Evolutionary conservation across 2,888 invertebrate genomes (phyloP).

Genomic region (Dexiosoma caninum): DNA sequence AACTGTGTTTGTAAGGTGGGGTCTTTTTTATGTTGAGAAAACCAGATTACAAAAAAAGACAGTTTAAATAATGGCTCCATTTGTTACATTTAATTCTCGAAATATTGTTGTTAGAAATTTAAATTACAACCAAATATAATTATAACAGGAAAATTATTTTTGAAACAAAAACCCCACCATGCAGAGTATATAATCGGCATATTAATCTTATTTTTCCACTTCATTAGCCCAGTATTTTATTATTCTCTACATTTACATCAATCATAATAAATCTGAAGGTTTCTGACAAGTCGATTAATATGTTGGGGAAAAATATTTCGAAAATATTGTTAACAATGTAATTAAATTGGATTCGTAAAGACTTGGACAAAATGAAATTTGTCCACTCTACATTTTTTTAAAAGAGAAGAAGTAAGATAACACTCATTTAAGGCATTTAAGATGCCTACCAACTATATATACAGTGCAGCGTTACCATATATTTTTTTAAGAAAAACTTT

Average conservation of each 20-base stretch:
- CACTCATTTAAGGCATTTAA: too few species aligned
- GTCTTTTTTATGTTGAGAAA: constrained; percentile 1
- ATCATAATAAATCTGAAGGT: constrained; percentile 24
- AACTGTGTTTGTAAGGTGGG: constrained; percentile 23
- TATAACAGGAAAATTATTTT: constrained; percentile 5
- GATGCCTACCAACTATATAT: too few species aligned
- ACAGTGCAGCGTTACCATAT: too few species aligned
- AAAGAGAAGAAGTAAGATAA: too few species aligned
- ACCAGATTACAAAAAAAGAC: neutral
- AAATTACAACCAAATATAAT: constrained; percentile 9
- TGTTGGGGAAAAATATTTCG: neutral
- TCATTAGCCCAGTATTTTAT: constrained; percentile 10
- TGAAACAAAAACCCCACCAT: neutral
- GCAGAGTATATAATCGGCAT: constrained; percentile 11
- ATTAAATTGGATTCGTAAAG: constrained; percentile 8
- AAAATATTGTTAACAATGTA: neutral
- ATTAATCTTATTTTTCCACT: neutral
- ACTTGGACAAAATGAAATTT: neutral
- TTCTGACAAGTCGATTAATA: constrained; percentile 35
- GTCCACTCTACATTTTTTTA: neutral
- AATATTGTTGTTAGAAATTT: constrained; percentile 18
- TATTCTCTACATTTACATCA: neutral
- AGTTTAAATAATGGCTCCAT: neutral
- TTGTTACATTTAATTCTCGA: constrained; percentile 8
- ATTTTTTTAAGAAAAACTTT: too few species aligned